Evolutionary conservation across 2,888 invertebrate species (phyloP), one percentile per base, ranked within the genome.

Genomic region (Melanostoma mellinum): DNA sequence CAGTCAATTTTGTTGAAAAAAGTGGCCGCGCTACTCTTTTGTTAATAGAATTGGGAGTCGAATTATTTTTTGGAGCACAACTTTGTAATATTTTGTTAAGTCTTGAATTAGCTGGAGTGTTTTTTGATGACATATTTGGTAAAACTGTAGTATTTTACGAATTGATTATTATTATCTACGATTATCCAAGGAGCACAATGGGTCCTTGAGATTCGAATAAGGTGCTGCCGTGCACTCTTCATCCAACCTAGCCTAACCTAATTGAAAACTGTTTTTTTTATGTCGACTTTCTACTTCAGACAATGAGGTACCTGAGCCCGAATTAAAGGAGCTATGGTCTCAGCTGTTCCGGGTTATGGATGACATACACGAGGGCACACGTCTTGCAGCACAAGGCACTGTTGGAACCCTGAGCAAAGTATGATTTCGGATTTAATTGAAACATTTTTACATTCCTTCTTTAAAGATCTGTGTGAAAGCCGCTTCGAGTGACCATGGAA

Each of bases 291-390:
- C 20, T 2, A 4, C 48, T 60, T 3, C 33, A 84, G 87, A 87
- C n/a, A 89, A 89, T 75, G 90, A 90, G 52, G 87, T 90, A 20
- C 89, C 90, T 0, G 91, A 91, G 71, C 91, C 91, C 0, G 91
- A 91, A 85, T 84, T 91, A 0, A 88, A 88, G 2, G 90, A 90
- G 60, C 86, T 91, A 0, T 98, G 98, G 97, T 92, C 93, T 40
- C 95, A 96, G 88, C 91, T 98, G 82, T 97, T 98, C 90, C 92
- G 97, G 30, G 98, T 98, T 0, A 96, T 97, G 95, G 98, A 98
- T 89, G 98, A 98, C 90, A 96, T 97, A 86, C 98, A 98, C 90
- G 98, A 97, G 89, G 96, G 95, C 33, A 97, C 97, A 0, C 91
- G 97, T 60, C 92, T 94, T 78, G 94, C 95, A 0, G 97, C 97